These are phyloP conservation scores for Cynocephalus volans DNA, from an alignment of 2,113 vertebrate species.

Conservation along the genomic window DNA sequence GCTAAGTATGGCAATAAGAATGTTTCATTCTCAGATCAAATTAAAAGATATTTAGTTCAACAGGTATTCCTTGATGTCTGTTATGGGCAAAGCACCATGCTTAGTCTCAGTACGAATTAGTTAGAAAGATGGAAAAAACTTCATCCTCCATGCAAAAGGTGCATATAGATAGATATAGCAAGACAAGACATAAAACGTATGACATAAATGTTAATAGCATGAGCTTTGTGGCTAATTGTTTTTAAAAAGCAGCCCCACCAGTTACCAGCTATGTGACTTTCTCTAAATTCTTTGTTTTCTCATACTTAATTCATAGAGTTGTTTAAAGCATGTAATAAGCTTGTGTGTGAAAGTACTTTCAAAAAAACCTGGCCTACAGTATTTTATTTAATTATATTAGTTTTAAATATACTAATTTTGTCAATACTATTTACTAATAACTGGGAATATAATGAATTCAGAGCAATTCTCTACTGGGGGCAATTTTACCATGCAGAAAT, in stretches of 20 bases:
- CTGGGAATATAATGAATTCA: not conserved
- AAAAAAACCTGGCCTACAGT: not conserved
- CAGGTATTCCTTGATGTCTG: not conserved
- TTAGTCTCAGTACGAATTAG: not conserved
- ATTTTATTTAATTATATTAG: not conserved
- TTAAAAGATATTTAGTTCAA: not conserved
- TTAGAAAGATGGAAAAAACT: not conserved
- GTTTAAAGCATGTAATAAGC: not conserved
- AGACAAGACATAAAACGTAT: not conserved
- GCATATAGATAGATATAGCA: not conserved
- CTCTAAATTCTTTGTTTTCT: not conserved
- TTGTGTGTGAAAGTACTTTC: not conserved
- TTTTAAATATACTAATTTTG: not conserved
- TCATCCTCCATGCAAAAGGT: not conserved
- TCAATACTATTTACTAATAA: not conserved
- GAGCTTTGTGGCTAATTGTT: not conserved
- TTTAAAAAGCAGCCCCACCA: not conserved
- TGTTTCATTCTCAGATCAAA: not conserved
- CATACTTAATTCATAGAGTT: not conserved
- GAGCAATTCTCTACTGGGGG: not conserved
- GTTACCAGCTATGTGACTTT: not conserved
- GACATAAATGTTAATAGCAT: not conserved
- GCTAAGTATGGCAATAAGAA: not conserved
- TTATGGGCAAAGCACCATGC: not conserved
- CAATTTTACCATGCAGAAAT: not conserved